phyloP scores from a whole-genome alignment of 1,140 invertebrate genomes.

The Macrosteles quadrilineatus region DNA sequence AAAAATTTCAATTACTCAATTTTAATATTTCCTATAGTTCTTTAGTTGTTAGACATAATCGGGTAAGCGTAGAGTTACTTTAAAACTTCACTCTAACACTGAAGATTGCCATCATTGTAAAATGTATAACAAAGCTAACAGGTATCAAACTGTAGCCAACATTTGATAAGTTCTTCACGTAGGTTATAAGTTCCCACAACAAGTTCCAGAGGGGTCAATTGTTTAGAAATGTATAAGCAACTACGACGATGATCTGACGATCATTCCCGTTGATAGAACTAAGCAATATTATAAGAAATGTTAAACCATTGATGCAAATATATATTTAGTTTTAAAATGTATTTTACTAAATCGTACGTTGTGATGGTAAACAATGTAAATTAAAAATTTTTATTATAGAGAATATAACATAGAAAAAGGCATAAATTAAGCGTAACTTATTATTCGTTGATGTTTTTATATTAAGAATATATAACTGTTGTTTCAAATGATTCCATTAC shows the following conservation, averaged over 20 bases:
- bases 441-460: not conserved
- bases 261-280: constrained; percentile 16
- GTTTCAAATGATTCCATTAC: not conserved
- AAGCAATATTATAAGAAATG: constrained; percentile 24
- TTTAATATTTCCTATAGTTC: too few relatives aligned
- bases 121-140: too few relatives aligned
- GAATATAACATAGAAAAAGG: constrained; percentile 16
- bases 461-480: constrained; percentile 16
- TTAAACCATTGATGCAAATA: constrained; percentile 10
- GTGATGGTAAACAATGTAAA: constrained; percentile 13
- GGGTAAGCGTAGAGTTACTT: too few relatives aligned
- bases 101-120: too few relatives aligned
- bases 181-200: constrained; percentile 11
- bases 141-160: too few relatives aligned
- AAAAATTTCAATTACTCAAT: too few relatives aligned
- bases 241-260: not conserved
- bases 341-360: constrained; percentile 17
- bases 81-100: too few relatives aligned
- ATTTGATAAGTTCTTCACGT: constrained; percentile 5
- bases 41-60: too few relatives aligned
- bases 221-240: constrained; percentile 5
- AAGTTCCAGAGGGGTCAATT: constrained; percentile 24
- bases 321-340: constrained; percentile 21
- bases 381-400: constrained; percentile 23
- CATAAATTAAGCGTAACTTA: not conserved